Evolutionary conservation across 2,797 vertebrate species (phyloP).

Genomic region (Thalassophryne amazonica): DNA sequence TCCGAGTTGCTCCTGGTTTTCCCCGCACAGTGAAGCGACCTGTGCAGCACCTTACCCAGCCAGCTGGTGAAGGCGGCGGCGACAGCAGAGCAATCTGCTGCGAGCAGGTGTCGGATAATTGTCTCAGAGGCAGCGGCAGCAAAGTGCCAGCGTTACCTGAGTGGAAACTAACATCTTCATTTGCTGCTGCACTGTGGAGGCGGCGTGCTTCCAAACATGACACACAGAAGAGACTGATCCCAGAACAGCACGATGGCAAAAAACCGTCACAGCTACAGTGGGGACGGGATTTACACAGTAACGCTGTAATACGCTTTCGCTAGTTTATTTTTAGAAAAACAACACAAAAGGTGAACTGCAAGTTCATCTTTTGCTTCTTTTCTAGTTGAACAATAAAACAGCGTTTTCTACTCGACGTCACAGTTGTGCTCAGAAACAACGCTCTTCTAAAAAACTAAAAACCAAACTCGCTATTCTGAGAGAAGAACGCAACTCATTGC

Average conservation of each 20-base stretch:
- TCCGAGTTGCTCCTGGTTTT: slow-evolving; percentile 60
- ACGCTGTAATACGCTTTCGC: no score
- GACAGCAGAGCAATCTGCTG: slow-evolving; percentile 89
- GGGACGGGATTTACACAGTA: no score
- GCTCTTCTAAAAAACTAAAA: no score
- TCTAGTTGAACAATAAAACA: no score
- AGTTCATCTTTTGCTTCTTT: no score
- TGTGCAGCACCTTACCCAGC: slow-evolving; percentile 87
- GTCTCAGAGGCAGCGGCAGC: slow-evolving; percentile 82
- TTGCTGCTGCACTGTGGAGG: slow-evolving; percentile 67
- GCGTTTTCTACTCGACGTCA: no score
- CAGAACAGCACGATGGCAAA: slow-evolving; percentile 32
- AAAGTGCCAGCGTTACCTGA: slow-evolving; percentile 80
- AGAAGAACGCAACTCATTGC: no score
- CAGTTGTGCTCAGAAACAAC: no score
- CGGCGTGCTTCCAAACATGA: slow-evolving; percentile 38
- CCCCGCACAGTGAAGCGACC: slow-evolving; percentile 77
- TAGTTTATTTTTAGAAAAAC: no score
- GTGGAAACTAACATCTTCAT: slow-evolving; percentile 85
- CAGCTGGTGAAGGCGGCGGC: slow-evolving; percentile 83
- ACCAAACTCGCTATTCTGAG: no score
- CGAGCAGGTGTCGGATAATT: slow-evolving; percentile 93
- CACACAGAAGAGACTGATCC: slow-evolving; percentile 40
- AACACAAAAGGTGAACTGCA: no score
- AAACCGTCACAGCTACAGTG: slow-evolving; percentile 18